phyloP scores from a whole-genome alignment of 2,888 invertebrate genomes.

The Cistogaster globosa region DNA sequence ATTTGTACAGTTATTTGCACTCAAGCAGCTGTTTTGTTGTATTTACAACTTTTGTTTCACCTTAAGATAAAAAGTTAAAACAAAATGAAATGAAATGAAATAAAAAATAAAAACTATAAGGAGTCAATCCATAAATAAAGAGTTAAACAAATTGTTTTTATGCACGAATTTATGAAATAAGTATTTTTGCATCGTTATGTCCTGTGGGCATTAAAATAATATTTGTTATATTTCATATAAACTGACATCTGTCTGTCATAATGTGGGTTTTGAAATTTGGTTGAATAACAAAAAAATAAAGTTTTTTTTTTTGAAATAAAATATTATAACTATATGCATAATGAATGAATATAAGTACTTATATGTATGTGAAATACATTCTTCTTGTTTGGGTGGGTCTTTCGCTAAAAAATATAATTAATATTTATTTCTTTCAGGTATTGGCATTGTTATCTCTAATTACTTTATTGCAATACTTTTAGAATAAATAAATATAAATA shows the following conservation, averaged over 20 bases:
- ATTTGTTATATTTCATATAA: constrained; percentile 48
- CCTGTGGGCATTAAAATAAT: constrained; percentile 57
- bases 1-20: not conserved
- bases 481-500: too few relatives aligned
- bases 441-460: too few relatives aligned
- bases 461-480: too few relatives aligned
- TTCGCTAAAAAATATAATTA: not conserved
- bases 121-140: constrained; percentile 15
- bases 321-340: not conserved
- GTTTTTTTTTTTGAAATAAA: not conserved
- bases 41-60: constrained; percentile 24
- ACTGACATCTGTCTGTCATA: constrained; percentile 67
- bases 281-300: not conserved
- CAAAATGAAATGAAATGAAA: not conserved
- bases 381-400: constrained; percentile 1
- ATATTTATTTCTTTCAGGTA: too few relatives aligned
- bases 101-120: not conserved
- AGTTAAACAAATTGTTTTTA: constrained; percentile 51
- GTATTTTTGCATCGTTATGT: constrained; percentile 39
- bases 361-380: not conserved
- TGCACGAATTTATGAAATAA: constrained; percentile 7
- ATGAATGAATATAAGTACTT: not conserved
- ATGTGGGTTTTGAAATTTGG: constrained; percentile 51
- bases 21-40: constrained; percentile 34
- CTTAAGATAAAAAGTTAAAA: not conserved